Conservation (phyloP, 2,797 vertebrate genomes). For the Melanotaenia boesemani region DNA sequence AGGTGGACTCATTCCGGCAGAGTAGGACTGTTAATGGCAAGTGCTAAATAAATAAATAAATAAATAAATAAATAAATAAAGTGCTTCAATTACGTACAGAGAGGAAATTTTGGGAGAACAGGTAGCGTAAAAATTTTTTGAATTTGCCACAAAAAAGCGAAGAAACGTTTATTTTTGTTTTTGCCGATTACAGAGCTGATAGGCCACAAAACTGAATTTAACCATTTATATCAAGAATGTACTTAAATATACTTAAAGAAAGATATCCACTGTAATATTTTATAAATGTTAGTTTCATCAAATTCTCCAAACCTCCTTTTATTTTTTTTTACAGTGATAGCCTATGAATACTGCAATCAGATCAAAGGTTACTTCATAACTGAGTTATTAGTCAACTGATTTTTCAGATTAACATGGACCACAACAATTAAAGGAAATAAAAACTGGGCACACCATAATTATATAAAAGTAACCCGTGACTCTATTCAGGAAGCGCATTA, state of each 20-base stretch:
- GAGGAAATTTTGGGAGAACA: neutral
- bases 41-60: neutral
- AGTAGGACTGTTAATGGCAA: constrained; percentile 34
- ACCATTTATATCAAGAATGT: too few species aligned
- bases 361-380: neutral
- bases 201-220: too few species aligned
- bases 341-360: neutral
- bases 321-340: too few species aligned
- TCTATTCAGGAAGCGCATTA: constrained; percentile 58
- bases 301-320: too few species aligned
- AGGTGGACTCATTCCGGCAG: constrained; percentile 62
- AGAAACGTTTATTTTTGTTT: neutral
- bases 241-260: too few species aligned
- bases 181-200: too few species aligned
- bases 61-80: constrained; percentile 3
- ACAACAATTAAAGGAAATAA: neutral
- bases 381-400: neutral
- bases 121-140: too few species aligned
- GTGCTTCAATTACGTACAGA: constrained; percentile 8
- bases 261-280: neutral
- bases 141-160: neutral
- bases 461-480: neutral
- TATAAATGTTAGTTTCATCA: too few species aligned
- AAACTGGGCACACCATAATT: constrained; percentile 17
- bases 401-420: neutral